Base-by-base conservation (phyloP, 2,113 vertebrate species). In the Sinocyclocheilus anophthalmus region DNA sequence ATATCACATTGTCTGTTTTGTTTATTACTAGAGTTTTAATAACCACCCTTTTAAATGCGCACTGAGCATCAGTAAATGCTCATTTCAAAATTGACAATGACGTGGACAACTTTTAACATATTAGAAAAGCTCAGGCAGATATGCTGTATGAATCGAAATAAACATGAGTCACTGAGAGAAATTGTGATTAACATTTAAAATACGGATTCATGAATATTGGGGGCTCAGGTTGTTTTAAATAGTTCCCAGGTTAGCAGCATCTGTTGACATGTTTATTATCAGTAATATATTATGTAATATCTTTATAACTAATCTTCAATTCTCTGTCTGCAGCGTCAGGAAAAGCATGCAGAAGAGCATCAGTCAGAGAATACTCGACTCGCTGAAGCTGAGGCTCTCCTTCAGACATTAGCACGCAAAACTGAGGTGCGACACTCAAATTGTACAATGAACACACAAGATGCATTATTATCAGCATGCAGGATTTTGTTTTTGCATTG, bases 341-440 rank as follows among this genome's bases (percentile, higher is more conserved):
- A 84, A 85, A 88, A 94, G 63, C 89, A 91, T 20, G 0, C 87
- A 76, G 42, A 88, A 72, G 92, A 92, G 61, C 91, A 90, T 69
- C 92, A 88, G 84, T 91, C 90, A 0, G 93, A 96, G 0, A 90
- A 92, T 5, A 63, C 91, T 5, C 96, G 96, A 53, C 92, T 99
- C 82, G 89, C 92, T 30, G 88, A 88, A 0, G 85, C 98, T 86
- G 96, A 98, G 92, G 91, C 86, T 1, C 86, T 95, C 16, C 91
- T 99, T 69, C 88, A 90, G 81, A 91, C 88, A 2, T 88, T 99
- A 57, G 91, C 91, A 0, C 90, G 89, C 61, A 92, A 91, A 48
- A 95, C 92, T 0, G 92, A 97, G 96, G 98, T 98, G 92, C 2
- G 37, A 42, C 11, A 48, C 24, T 7, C 2, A 13, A 16, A 8